Base-by-base conservation (phyloP, 2,113 vertebrate species). In the Centrocercus urophasianus region DNA sequence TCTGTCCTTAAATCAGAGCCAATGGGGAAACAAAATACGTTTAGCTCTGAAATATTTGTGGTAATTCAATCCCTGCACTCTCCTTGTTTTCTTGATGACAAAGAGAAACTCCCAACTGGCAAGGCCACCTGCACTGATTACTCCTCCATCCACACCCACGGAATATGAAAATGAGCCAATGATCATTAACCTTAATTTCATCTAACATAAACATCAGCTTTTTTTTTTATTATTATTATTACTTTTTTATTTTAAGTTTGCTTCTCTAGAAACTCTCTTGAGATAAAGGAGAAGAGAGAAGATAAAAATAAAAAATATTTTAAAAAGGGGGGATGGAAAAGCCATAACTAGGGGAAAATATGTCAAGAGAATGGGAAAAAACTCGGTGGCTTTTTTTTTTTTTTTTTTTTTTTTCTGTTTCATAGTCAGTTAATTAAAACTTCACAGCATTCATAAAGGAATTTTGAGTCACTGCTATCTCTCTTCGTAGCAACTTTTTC, bases 121-220 rank as follows among this genome's bases (percentile, higher is more conserved):
- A 96, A 97, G 97, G 98, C 98, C 98, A 98, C 98, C 98, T 98
- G 98, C 98, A 93, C 97, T 98, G 98, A 98, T 97, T 98, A 98
- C 97, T 97, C 98, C 97, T 97, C 96, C 96, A 96, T 98, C 98
- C 97, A 98, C 98, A 98, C 97, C 97, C 98, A 98, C 97, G 19
- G 97, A 97, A 97, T 97, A 97, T 97, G 97, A 98, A 98, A 98
- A 98, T 97, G 97, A 98, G 97, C 97, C 97, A 98, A 96, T 97
- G 97, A 97, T 98, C 97, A 98, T 98, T 98, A 98, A 97, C 96
- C 97, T 97, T 97, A 97, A 98, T 98, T 98, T 97, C 96, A 98
- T 98, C 97, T 97, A 98, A 97, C 95, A 97, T 97, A 98, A 98
- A 97, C 96, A 88, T 97, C 97, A 88, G 92, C 42, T 97, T 84